phyloP scores from a whole-genome alignment of 2,113 vertebrate genomes.

The Myotis brandtii region DNA sequence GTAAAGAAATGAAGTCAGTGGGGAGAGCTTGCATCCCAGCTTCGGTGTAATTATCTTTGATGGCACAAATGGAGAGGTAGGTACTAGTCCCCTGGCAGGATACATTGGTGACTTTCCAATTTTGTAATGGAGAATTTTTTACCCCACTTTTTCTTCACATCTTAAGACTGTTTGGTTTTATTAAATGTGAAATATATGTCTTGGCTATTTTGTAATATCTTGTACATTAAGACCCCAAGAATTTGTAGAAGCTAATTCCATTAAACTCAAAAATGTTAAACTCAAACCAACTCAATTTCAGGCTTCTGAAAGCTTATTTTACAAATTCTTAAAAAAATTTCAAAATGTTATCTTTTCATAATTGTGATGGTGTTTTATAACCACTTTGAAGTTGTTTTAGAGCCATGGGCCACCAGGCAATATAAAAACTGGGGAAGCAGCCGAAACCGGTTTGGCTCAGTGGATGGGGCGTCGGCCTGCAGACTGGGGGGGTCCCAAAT shows the following conservation, averaged over 20 bases:
- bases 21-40: neutral
- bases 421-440: neutral
- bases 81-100: neutral
- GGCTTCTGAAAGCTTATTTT: constrained; percentile 25
- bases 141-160: neutral
- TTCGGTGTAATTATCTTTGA: neutral
- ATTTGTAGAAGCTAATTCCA: neutral
- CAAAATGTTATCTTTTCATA: neutral
- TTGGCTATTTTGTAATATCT: constrained; percentile 32
- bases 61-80: neutral
- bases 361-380: constrained; percentile 20
- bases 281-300: constrained; percentile 26
- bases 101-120: neutral
- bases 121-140: neutral
- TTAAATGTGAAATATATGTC: neutral
- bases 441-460: too few species aligned
- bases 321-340: neutral
- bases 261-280: neutral
- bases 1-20: constrained; percentile 49
- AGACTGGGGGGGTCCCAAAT: too few species aligned
- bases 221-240: neutral
- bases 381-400: neutral
- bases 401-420: neutral
- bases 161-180: neutral
- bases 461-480: too few species aligned